Evolutionary conservation across 1,140 invertebrate genomes (phyloP), one percentile per base, ranked within the genome.

Genomic region (Heliconius hewitsoni): DNA sequence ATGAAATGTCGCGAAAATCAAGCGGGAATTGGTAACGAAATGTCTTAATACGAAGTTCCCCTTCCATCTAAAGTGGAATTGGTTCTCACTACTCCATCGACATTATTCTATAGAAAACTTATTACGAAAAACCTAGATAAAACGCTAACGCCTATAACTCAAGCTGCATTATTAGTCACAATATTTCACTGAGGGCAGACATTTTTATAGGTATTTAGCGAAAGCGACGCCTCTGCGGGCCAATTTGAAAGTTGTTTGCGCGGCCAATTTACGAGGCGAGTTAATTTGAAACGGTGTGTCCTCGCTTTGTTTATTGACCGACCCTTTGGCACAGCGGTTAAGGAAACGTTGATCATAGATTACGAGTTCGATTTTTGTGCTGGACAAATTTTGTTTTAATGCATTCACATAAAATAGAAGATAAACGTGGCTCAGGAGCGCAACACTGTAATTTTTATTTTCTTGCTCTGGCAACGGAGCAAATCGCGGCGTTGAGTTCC

Each of bases 131-230:
- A 18, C 2, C 5, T 30, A 27, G 11, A 27, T 9, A 52, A 79
- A 57, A 37, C 74, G 73, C 66, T 50, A 60, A 13, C 50, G 6
- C 72, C 77, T 66, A 39, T 83, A 8, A 55, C 77, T 85, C 79
- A 52, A 8, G 73, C 82, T 90, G 84, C 76, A 78, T 81, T 86
- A 87, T 87, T 90, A 90, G 89, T 90, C 86, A 91, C 91, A 90
- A 93, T 94, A 94, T 91, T 93, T 94, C 88, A 94, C 91, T 60
- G 85, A 79, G 85, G 85, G 85, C 86, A 90, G 91, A 94, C 93
- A 94, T 93, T 94, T 94, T 94, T 94, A 94, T 94, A 93, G 93
- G 90, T 93, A 94, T 94, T 94, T 94, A 93, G 93, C 91, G 91
- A 93, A 94, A 94, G 91, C 89, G 91, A 91, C 93, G 89, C 91